phyloP scores from a whole-genome alignment of 2,888 invertebrate genomes.

The Trissonchulus latispiculum region DNA sequence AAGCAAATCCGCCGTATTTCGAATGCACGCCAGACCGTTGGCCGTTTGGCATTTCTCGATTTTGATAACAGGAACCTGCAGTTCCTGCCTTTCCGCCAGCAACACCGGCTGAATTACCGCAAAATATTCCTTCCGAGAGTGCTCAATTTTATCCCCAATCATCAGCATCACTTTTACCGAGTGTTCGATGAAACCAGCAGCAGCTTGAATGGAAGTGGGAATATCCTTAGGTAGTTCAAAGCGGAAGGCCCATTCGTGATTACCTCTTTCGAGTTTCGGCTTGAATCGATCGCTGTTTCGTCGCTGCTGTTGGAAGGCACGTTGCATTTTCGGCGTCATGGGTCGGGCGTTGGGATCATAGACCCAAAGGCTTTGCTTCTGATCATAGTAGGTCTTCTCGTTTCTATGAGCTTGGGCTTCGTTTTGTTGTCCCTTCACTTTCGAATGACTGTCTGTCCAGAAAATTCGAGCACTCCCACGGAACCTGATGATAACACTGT shows the following conservation, averaged over 20 bases:
- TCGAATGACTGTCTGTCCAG: neutral
- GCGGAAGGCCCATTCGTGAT: neutral
- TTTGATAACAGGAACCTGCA: neutral
- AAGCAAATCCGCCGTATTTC: neutral
- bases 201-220: conserved; percentile 14
- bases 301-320: neutral
- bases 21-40: neutral
- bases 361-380: neutral
- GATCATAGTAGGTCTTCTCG: neutral
- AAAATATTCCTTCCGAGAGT: conserved; percentile 2
- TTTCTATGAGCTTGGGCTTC: too few relatives aligned
- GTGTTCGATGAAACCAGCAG: neutral
- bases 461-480: conserved; percentile 11
- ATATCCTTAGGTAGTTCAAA: neutral
- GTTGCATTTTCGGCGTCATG: too few relatives aligned
- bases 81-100: neutral
- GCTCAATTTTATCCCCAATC: neutral
- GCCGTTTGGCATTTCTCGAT: neutral
- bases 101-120: neutral
- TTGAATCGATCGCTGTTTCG: neutral
- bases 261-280: neutral
- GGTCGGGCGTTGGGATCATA: neutral
- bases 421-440: neutral
- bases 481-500: neutral
- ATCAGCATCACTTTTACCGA: conserved; percentile 1